Base-by-base conservation (phyloP, 1,140 invertebrate species). In the Trachymyrmex septentrionalis region DNA sequence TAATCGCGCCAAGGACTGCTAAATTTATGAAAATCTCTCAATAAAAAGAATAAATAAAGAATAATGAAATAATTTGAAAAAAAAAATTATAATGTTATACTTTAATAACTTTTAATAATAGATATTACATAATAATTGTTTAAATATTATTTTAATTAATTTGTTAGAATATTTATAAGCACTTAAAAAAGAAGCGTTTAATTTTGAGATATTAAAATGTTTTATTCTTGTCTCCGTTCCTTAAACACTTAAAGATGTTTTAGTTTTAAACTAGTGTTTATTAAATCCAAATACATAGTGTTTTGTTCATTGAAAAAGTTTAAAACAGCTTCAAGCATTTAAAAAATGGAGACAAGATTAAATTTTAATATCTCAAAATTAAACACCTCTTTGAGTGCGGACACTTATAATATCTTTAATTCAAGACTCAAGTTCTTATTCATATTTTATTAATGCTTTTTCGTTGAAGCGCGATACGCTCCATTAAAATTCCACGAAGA, bases 401-500 rank as follows among this genome's bases (percentile, higher is more conserved):
- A 21, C 19, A 10, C 19, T 66, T 34, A 16, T 10, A 10, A 73
- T n/a, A 72, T 10, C 19, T 73, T 34, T 53, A 50, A 50, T 24
- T n/a, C 12, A 72, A 72, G 14, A 34, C n/a, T 73, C 14, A 21
- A 34, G n/a, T 34, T 57, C 19, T 57, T 57, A 34, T 55, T 21
- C 7, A 6, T 55, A 21, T 55, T 19, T 73, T 73, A 19, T 38
- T 38, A 1, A 14, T 24, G 10, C 50, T 44, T 61, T 64, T 44
- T 27, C 21, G 2, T 9, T 7, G 59, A 44, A 12, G 24, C 44
- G 44, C 59, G 59, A 50, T n/a, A 50, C 6, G 50, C 21, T 19
- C 14, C 34, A 57, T 81, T 72, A 71, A 72, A 24, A 67, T 57
- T 38, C 57, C 38, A 63, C 1, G n/a, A 73, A 34, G 66, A 24